phyloP scores from a whole-genome alignment of 2,797 vertebrate genomes.

The Poecilia wingei region DNA sequence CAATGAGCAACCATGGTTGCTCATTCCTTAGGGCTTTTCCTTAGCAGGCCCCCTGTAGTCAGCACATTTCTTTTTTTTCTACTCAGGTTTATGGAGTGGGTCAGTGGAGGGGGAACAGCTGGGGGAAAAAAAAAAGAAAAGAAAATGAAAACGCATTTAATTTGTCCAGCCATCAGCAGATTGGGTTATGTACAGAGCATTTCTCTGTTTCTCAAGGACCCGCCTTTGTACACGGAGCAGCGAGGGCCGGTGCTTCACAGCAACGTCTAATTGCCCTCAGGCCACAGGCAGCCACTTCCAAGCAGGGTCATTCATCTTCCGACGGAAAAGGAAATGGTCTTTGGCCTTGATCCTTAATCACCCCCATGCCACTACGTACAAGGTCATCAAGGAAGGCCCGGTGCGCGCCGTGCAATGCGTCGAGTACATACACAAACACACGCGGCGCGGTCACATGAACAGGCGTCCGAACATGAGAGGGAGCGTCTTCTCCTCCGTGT shows the following conservation, averaged over 20 bases:
- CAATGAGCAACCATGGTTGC: too few relatives aligned
- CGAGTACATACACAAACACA: neutral
- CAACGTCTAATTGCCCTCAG: slow-evolving; percentile 79
- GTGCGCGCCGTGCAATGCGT: slow-evolving; percentile 8
- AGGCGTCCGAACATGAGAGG: slow-evolving; percentile 9
- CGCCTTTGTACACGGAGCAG: slow-evolving; percentile 62
- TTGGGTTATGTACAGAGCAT: slow-evolving; percentile 60
- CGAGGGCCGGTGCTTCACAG: slow-evolving; percentile 71
- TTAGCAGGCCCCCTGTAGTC: slow-evolving; percentile 46
- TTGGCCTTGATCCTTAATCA: slow-evolving; percentile 82
- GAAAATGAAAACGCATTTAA: slow-evolving; percentile 66
- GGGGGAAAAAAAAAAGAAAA: neutral
- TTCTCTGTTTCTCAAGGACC: slow-evolving; percentile 73
- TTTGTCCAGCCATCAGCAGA: slow-evolving; percentile 59
- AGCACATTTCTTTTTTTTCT: slow-evolving; percentile 49
- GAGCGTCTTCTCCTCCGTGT: slow-evolving; percentile 26
- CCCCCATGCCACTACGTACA: slow-evolving; percentile 75
- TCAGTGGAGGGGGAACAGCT: slow-evolving; percentile 24
- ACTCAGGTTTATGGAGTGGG: slow-evolving; percentile 25
- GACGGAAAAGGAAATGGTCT: slow-evolving; percentile 78
- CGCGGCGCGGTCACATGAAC: neutral
- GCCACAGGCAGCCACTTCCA: slow-evolving; percentile 78
- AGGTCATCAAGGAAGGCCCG: slow-evolving; percentile 77
- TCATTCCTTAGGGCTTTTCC: slow-evolving; percentile 49
- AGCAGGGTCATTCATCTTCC: slow-evolving; percentile 83